Base-by-base conservation (phyloP, 1,140 invertebrate genomes). In the Zophobas atratus region DNA sequence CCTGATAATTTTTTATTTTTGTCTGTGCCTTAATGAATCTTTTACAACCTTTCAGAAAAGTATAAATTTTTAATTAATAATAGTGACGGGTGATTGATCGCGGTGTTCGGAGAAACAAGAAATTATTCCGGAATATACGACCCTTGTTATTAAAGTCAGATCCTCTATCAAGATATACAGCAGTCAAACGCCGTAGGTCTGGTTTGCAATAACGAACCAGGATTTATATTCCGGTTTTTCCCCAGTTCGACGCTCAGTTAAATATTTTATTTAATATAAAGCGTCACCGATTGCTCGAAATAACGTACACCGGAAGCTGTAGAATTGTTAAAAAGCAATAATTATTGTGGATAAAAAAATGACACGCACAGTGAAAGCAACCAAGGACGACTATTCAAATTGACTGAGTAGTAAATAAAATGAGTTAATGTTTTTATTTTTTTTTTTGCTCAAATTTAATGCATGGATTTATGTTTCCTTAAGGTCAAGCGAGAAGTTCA, bases 401-500 rank as follows among this genome's bases (percentile, higher is more conserved):
- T 60, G 38, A 60, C n/a, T 8, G 56, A 39, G 34, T 60, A 39
- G 34, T 60, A 60, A 38, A 60, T 60, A 60, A 67, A 67, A 67
- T 43, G n/a, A 67, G 60, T 43, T 32, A 67, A 67, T 43, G 39
- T 48, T 67, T 67, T 63, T 67, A 2, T 6, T 36, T 6, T 36
- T 63, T 63, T 63, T 39, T 2, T 38, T 6, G 38, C 38, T 60
- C 38, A 38, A 60, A 60, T 38, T 46, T 51, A 51, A 51, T 2
- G 3, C n/a, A 20, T 20, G n/a, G 6, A 51, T 51, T 51, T 51
- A 51, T 20, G 6, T 51, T 2, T 1, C 32, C n/a, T 32, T 43
- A 67, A 67, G 60, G 60, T 67, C 43, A 67, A 43, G n/a, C 20
- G 39, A 43, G 60, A 67, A 67, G 60, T 67, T 67, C 60, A 67